A percentile compares a stretch with the other conserved stretches of the same genome.
phyloP scores from a whole-genome alignment of 1,140 invertebrate species.

The Semibalanus balanoides region DNA sequence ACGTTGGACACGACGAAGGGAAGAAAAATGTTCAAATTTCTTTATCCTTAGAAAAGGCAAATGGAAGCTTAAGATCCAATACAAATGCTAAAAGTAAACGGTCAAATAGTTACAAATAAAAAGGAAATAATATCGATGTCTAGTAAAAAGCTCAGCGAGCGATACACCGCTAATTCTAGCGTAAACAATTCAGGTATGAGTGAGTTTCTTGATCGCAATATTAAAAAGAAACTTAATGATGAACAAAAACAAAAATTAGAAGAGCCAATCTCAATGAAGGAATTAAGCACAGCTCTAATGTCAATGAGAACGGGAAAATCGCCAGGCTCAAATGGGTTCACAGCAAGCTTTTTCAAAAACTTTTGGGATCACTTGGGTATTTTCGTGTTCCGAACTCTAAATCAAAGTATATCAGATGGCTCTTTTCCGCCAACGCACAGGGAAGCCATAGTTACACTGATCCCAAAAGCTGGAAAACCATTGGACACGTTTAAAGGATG shows the following conservation, averaged over 20 bases:
- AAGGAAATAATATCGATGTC: not conserved
- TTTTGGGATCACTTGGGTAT: not conserved
- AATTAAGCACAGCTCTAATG: not conserved
- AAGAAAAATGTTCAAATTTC: not conserved
- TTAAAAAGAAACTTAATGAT: not conserved
- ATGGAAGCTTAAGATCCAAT: too few relatives aligned
- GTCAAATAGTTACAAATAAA: not conserved
- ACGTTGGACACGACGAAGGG: not conserved
- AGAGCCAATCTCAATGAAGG: not conserved
- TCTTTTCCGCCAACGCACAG: not conserved
- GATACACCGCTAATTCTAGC: not conserved
- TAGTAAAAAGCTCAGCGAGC: not conserved
- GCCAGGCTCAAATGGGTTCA: not conserved
- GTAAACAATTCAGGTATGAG: not conserved
- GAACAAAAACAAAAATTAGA: not conserved
- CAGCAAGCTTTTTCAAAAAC: not conserved
- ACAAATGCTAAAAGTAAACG: not conserved
- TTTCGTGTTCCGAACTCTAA: not conserved
- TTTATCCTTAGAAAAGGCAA: not conserved
- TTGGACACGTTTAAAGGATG: not conserved
- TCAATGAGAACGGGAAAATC: not conserved
- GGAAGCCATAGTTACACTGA: not conserved
- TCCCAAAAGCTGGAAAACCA: not conserved
- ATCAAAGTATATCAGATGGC: not conserved
- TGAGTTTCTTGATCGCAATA: not conserved